Evolutionary conservation across 2,888 invertebrate genomes (phyloP), one percentile per base, ranked within the genome.

Genomic region (Xestia c-nigrum): DNA sequence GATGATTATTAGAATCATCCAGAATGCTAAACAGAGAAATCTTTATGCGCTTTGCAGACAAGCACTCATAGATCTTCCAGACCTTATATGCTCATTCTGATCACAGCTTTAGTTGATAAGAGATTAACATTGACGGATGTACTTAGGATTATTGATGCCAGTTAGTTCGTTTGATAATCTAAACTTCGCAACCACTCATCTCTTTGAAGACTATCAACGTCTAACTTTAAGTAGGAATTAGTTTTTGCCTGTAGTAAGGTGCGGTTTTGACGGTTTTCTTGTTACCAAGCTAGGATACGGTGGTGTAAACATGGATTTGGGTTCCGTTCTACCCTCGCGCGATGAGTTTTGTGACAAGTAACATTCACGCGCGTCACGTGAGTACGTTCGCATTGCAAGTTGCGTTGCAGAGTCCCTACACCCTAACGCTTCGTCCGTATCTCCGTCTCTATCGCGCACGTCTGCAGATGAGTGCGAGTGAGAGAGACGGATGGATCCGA

Each of bases 71-170:
- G 14, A 19, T 3, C 9, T 3, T 16, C 57, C 59, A 16, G 0
- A 59, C 14, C 14, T 5, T 6, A 6, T 55, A 5, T 24, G 24
- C 24, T 57, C 40, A 46, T 69, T 38, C 21, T 61, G 59, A 65
- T 31, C 47, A 4, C 10, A 66, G 52, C 70, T 78, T 77, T 77
- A 83, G 21, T 66, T 47, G 24, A 47, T 2, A 0, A 59, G 12
- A 43, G 38, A 68, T 76, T 80, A 64, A 38, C 21, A 61, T 65
- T 55, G 57, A 64, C 43, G 52, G 57, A 69, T 47, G 46, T 52
- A 38, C 59, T 50, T 55, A 61, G 52, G 59, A 78, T 83, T 77
- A 77, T n/a, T 0, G 59, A 83, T 55, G 40, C 1, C 14, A 59
- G 68, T 76, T 69, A 31, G 9, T 69, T 21, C 21, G 47, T 77